phyloP scores from a whole-genome alignment of 2,888 invertebrate genomes.

The Marronus borbonicus region DNA sequence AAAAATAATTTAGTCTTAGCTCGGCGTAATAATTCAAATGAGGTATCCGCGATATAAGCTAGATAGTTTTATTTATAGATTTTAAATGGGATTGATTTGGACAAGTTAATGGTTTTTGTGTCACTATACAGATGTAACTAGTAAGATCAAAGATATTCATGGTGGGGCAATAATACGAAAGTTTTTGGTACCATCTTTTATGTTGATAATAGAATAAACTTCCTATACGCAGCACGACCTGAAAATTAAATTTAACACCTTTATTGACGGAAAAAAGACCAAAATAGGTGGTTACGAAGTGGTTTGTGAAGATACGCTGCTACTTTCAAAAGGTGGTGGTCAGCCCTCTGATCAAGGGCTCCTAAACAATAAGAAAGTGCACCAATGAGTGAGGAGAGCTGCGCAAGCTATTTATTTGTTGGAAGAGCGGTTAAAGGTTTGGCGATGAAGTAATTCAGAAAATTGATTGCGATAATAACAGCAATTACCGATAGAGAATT shows the following conservation, averaged over 20 bases:
- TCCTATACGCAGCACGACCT: too few relatives aligned
- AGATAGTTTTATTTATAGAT: too few relatives aligned
- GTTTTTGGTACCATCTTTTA: too few relatives aligned
- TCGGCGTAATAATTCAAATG: neutral
- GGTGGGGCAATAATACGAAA: too few relatives aligned
- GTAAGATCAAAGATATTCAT: too few relatives aligned
- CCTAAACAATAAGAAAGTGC: slow-evolving; percentile 78
- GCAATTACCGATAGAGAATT: slow-evolving; percentile 82
- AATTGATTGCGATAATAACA: slow-evolving; percentile 86
- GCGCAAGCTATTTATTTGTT: slow-evolving; percentile 84
- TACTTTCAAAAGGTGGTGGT: slow-evolving; percentile 93
- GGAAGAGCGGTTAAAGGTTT: slow-evolving; percentile 73
- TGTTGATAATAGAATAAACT: too few relatives aligned
- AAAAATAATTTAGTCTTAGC: slow-evolving; percentile 10
- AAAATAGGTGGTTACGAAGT: slow-evolving; percentile 79
- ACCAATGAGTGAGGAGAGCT: slow-evolving; percentile 80
- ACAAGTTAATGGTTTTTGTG: too few relatives aligned
- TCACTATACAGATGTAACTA: too few relatives aligned
- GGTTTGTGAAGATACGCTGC: slow-evolving; percentile 83
- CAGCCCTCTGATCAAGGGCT: slow-evolving; percentile 90
- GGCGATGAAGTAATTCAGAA: slow-evolving; percentile 77
- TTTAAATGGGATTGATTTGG: too few relatives aligned
- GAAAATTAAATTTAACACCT: slow-evolving; percentile 72
- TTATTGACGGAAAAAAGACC: slow-evolving; percentile 74
- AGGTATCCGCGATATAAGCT: too few relatives aligned